Evolutionary conservation across 2,113 vertebrate genomes (phyloP).

Genomic region (Monarcha castaneiventris): DNA sequence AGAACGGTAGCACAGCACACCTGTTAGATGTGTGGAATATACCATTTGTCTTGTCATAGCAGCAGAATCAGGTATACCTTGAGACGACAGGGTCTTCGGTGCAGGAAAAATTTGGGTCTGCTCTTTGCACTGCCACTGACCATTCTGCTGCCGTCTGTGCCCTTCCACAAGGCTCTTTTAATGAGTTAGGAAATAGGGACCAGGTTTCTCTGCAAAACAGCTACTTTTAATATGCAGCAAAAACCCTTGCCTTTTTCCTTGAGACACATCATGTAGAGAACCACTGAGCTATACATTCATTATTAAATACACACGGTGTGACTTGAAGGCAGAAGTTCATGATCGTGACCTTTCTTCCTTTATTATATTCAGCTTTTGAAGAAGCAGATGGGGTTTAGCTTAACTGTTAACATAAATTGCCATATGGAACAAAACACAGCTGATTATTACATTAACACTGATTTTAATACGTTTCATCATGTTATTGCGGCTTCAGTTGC

Average conservation of each 20-base stretch:
- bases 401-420: slow-evolving; percentile 77
- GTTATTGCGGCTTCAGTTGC: slow-evolving; percentile 66
- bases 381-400: slow-evolving; percentile 75
- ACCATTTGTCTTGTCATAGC: slow-evolving; percentile 69
- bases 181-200: background rate
- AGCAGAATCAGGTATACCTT: slow-evolving; percentile 10
- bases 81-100: background rate
- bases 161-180: background rate
- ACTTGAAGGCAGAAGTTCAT: slow-evolving; percentile 51
- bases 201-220: background rate
- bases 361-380: slow-evolving; percentile 56
- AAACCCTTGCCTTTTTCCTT: slow-evolving; percentile 26
- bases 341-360: slow-evolving; percentile 42
- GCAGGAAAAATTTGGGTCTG: slow-evolving; percentile 13
- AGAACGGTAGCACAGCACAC: slow-evolving; percentile 49
- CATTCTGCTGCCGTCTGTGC: background rate
- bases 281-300: slow-evolving; percentile 15
- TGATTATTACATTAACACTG: slow-evolving; percentile 77
- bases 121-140: background rate
- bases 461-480: slow-evolving; percentile 73
- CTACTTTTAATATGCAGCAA: background rate
- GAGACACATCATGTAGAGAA: background rate
- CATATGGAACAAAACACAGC: slow-evolving; percentile 76
- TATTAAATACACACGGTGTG: background rate
- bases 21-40: slow-evolving; percentile 41